Base-by-base conservation (phyloP, 2,797 vertebrate species). In the Mus spretus region DNA sequence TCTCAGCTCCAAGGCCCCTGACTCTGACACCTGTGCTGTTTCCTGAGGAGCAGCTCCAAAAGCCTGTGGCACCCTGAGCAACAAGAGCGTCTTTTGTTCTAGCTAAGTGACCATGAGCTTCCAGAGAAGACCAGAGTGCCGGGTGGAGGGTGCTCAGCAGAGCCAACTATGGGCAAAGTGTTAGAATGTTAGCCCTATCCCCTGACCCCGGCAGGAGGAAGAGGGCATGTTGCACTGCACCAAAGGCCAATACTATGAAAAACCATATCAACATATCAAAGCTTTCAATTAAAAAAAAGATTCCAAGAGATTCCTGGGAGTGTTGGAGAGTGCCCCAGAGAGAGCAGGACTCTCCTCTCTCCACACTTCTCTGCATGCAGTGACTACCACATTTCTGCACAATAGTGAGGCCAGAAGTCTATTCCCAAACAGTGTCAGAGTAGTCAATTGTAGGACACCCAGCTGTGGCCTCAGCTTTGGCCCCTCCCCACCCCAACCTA, bases 381-480 rank as follows among this genome's bases (percentile, higher is more conserved):
- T 50, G n/a, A 11, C 94, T 80, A 4, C 6, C 57, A 59, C 14
- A 0, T 19, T 63, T 86, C 44, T 53, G 50, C 50, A 59, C 53
- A 40, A 28, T 34, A 34, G 15, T 81, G 40, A 34, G 2, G 9
- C 65, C 55, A 11, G 24, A 17, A n/a, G 20, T 61, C 55, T 79
- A 6, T 55, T 24, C 53, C 74, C 91, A 89, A 61, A 72, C 2
- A 20, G 6, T 37, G 10, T 80, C 63, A 20, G 44, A 61, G 78
- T 14, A 26, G 59, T 53, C 57, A 44, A 63, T 22, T 44, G 28
- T 3, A 79, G 75, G 37, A 47, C 40, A 26, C 31, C n/a, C 40
- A 4, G 59, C 24, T 0, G 0, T 19, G 3, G 4, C 13, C 11
- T 44, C 6, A 1, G 14, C 40, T 70, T 6, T 7, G 37, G 1